Conservation (phyloP, 2,797 vertebrate genomes). For the Enteromius paludinosus region DNA sequence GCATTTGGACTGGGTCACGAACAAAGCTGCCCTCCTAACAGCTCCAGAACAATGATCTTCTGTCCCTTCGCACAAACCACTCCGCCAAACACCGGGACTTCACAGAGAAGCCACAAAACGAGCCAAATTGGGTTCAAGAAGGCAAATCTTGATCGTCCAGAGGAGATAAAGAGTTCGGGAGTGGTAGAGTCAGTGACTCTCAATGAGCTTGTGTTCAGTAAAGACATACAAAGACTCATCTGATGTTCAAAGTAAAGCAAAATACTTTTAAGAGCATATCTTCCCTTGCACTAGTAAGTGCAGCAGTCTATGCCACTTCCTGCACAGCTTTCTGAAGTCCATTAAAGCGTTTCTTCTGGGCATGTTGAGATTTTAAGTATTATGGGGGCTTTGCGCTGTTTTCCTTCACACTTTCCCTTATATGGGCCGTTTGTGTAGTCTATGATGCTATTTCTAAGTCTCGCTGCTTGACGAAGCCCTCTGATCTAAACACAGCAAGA, state of each 20-base stretch:
- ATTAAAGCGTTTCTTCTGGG: slow-evolving; percentile 15
- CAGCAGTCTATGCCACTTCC: slow-evolving; percentile 26
- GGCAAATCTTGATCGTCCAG: slow-evolving; percentile 34
- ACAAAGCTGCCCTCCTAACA: slow-evolving; percentile 36
- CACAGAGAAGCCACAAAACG: slow-evolving; percentile 38
- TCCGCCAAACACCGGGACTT: slow-evolving; percentile 13
- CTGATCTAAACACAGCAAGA: slow-evolving; percentile 8
- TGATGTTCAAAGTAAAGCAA: not conserved
- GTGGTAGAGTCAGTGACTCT: slow-evolving; percentile 1
- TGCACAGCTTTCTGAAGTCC: slow-evolving; percentile 31
- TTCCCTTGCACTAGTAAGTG: slow-evolving; percentile 6
- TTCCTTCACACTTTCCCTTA: slow-evolving; percentile 37
- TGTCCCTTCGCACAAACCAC: slow-evolving; percentile 43
- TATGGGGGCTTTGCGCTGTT: slow-evolving; percentile 14
- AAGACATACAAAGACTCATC: not conserved
- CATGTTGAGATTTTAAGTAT: slow-evolving; percentile 18
- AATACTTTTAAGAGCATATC: slow-evolving; percentile 30
- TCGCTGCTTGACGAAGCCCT: not conserved
- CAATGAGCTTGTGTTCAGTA: not conserved
- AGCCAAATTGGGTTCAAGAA: slow-evolving; percentile 37
- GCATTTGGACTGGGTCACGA: slow-evolving; percentile 27
- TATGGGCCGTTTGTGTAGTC: slow-evolving; percentile 7
- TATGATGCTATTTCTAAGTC: slow-evolving; percentile 19
- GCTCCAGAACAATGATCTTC: slow-evolving; percentile 43
- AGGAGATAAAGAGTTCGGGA: slow-evolving; percentile 21